Conservation (phyloP, 92 coral and sea anemone genomes). For the Epizoanthus ramosus region DNA sequence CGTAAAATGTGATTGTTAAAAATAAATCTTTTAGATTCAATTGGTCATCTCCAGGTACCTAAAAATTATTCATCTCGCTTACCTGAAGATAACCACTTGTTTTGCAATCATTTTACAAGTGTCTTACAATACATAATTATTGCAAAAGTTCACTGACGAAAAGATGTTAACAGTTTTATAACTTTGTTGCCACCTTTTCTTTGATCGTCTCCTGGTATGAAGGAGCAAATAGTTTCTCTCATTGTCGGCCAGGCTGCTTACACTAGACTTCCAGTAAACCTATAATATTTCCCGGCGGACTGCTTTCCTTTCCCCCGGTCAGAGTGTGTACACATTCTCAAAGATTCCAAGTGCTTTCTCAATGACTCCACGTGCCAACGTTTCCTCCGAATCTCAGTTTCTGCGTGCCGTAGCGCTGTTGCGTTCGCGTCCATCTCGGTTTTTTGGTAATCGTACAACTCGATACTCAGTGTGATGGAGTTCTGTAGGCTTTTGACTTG, state of each 20-base stretch:
- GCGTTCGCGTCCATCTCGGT: conserved; percentile 65
- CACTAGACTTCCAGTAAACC: conserved; percentile 20
- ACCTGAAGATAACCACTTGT: too few species aligned
- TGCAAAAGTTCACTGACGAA: too few species aligned
- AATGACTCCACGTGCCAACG: conserved; percentile 84
- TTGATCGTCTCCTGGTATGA: too few species aligned
- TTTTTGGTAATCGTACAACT: conserved; percentile 82
- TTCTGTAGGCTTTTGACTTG: conserved; percentile 52
- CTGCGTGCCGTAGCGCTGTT: conserved; percentile 56
- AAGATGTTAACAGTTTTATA: too few species aligned
- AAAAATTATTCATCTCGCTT: too few species aligned
- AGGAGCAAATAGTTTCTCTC: too few species aligned
- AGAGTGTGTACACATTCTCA: conserved; percentile 34
- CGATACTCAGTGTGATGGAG: conserved; percentile 62
- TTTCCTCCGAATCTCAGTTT: conserved; percentile 69
- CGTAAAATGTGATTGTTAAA: too few species aligned
- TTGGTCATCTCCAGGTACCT: too few species aligned
- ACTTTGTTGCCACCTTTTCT: too few species aligned
- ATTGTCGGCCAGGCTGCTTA: background rate
- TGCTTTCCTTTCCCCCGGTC: background rate
- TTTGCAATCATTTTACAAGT: too few species aligned
- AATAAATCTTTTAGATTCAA: too few species aligned
- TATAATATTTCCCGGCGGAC: background rate
- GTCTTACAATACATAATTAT: too few species aligned
- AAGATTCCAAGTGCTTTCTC: conserved; percentile 62